Evolutionary conservation across 2,797 vertebrate genomes (phyloP), one percentile per base, ranked within the genome.

Genomic region (Allobates femoralis): DNA sequence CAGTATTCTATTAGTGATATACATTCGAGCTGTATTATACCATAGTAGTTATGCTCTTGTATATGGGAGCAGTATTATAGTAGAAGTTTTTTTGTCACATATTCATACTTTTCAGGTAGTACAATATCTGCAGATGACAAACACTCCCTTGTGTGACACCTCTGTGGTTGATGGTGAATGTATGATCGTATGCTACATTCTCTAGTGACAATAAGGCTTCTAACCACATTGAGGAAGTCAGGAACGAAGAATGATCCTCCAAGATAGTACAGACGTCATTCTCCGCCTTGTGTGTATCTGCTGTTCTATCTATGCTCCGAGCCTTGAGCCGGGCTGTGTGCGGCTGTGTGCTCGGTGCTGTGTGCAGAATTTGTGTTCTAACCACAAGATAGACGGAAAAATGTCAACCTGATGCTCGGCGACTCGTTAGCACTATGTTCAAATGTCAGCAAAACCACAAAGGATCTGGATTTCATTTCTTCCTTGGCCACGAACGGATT

Each of bases 391-490:
- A 19, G 37, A 81, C 69, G 41, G 28, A 86, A 81, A 80, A 86
- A 81, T 86, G 78, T 71, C 85, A 81, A 71, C 2, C 55, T n/a
- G 77, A 34, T 46, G 85, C 56, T 74, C 53, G 37, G 51, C 46
- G 67, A 74, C 78, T 86, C 64, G 78, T 86, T 80, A 86, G 84
- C 77, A 34, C 55, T 60, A 41, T 51, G 77, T 86, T 74, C 85
- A 86, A n/a, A 86, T 86, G 69, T 80, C 78, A 60, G 85, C 28
- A n/a, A 86, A 85, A 86, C 85, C 85, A 86, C 85, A 86, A 50
- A 46, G 75, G 78, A 69, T 81, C 85, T 86, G 85, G 78, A 73
- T 74, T 75, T 73, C 26, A 81, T 81, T 86, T 86, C 34, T 74
- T 26, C 5, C 55, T 81, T 81, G 78, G 85, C 85, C 28, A 67